phyloP scores from a whole-genome alignment of 2,797 vertebrate genomes.

The Aldrovandia affinis region DNA sequence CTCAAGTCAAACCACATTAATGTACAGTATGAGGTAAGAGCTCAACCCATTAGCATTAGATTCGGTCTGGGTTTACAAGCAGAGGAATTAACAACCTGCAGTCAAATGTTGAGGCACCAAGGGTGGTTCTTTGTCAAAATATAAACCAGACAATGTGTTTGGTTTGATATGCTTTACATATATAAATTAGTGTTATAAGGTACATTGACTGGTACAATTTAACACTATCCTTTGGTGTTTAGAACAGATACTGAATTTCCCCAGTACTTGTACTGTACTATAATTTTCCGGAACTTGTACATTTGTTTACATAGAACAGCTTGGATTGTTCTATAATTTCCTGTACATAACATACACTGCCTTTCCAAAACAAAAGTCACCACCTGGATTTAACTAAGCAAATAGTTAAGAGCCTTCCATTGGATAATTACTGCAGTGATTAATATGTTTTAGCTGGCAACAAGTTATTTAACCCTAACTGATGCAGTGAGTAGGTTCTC shows the following conservation, averaged over 20 bases:
- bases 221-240: neutral
- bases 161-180: neutral
- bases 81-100: neutral
- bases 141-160: neutral
- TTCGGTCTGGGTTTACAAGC: neutral
- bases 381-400: too few species aligned
- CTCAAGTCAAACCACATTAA: slow-evolving; percentile 12
- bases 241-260: neutral
- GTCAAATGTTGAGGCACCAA: neutral
- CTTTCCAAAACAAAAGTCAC: neutral
- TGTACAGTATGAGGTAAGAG: neutral
- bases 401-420: too few species aligned
- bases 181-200: neutral
- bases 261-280: too few species aligned
- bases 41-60: neutral
- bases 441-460: too few species aligned
- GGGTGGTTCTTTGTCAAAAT: neutral
- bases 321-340: neutral
- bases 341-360: neutral
- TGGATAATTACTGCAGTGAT: too few species aligned
- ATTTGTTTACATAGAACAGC: neutral
- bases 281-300: neutral
- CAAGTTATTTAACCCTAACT: too few species aligned
- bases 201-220: neutral
- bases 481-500: too few species aligned